Base-by-base conservation (phyloP, 2,888 invertebrate genomes). In the Carterocephalus palaemon region DNA sequence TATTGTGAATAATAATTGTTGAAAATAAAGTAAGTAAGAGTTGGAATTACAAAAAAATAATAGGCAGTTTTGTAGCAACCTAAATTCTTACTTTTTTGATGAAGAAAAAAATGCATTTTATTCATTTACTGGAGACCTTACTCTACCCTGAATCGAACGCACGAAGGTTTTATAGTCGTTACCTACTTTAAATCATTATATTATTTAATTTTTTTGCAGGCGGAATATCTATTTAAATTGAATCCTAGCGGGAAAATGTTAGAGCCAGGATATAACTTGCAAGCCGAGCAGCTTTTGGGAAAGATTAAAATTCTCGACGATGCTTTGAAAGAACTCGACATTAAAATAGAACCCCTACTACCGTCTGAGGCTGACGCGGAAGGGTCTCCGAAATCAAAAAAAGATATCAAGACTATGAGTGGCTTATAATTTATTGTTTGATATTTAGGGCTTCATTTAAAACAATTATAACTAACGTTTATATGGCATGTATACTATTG, bases 241-340 rank as follows among this genome's bases (percentile, higher is more conserved):
- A 92, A 92, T 70, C 91, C 92, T 0, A 89, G 88, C 53, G 92
- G 92, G 0, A 90, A 89, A 70, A 91, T 92, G 89, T 88, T 92
- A 45, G 90, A 91, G 64, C 91, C 91, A 0, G 90, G 91, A 20
- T 90, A 89, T 62, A 90, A 89, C 47, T 71, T 88, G 19, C 85
- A 88, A 57, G 89, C 90, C 12, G 89, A 89, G 53, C 73, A 66
- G 39, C 49, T 89, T 6, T 53, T 89, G 49, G 82, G 86, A 10
- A 81, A 81, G 53, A 83, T 89, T 7, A 84, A 86, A 56, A 70
- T 81, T 37, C 64, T 89, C 6, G 83, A 88, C 47, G 73, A 78
- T 5, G 75, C 81, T 2, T 50, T 85, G 8, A 60, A 73, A 54
- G 73, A 77, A 32, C 63, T 86, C 10, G 78, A 87, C 24, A 75